Conservation (phyloP, 2,888 invertebrate genomes). For the Dermolepida albohirtum region DNA sequence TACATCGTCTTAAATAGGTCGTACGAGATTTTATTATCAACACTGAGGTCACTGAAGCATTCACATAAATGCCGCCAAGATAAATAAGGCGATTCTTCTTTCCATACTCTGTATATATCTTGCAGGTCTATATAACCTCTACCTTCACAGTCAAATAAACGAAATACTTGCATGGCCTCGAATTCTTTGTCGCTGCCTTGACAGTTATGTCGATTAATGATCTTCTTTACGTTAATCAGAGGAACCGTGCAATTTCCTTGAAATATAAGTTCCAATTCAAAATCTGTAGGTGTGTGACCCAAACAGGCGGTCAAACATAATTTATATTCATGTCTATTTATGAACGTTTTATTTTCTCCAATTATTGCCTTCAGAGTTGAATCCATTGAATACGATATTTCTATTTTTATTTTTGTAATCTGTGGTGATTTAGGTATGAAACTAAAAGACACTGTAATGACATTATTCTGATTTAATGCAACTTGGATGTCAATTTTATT, state of each 20-base stretch:
- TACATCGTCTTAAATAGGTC: slow-evolving; percentile 38
- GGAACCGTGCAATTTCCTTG: slow-evolving; percentile 18
- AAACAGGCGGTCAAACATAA: slow-evolving; percentile 33
- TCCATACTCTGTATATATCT: slow-evolving; percentile 34
- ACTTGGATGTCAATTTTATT: too few species aligned
- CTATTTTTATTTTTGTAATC: background rate
- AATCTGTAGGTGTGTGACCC: slow-evolving; percentile 33
- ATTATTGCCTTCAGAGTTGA: slow-evolving; percentile 12
- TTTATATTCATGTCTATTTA: slow-evolving; percentile 38
- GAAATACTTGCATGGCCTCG: slow-evolving; percentile 36
- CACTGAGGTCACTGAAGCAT: slow-evolving; percentile 35
- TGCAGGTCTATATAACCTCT: slow-evolving; percentile 15
- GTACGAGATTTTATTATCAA: slow-evolving; percentile 33
- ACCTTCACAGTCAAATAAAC: slow-evolving; percentile 21
- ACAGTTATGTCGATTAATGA: slow-evolving; percentile 13
- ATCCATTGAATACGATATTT: slow-evolving; percentile 2
- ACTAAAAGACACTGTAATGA: too few species aligned
- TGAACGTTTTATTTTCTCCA: slow-evolving; percentile 16
- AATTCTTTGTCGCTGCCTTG: slow-evolving; percentile 30
- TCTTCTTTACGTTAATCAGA: slow-evolving; percentile 20
- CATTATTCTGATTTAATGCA: too few species aligned
- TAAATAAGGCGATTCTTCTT: slow-evolving; percentile 23
- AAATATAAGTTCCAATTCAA: slow-evolving; percentile 33
- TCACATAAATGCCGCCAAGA: slow-evolving; percentile 32
- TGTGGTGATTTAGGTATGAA: too few species aligned